phyloP scores from a whole-genome alignment of 1,140 invertebrate species.

The Zeugodacus cucurbitae region DNA sequence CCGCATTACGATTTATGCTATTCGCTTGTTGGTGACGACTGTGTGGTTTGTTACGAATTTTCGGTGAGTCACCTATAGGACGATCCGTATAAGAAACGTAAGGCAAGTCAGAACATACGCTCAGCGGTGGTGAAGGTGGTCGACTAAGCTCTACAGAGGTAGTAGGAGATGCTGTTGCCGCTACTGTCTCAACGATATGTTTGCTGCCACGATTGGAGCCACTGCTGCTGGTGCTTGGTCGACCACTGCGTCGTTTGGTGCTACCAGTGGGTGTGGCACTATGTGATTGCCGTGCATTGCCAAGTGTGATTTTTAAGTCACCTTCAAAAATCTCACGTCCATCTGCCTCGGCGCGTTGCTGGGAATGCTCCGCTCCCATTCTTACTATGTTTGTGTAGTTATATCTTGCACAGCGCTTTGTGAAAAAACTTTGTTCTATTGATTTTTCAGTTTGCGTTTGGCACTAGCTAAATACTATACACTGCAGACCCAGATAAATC shows the following conservation, averaged over 20 bases:
- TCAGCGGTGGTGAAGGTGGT: constrained; percentile 83
- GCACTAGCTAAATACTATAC: background rate
- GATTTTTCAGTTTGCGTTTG: background rate
- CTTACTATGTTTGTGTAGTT: background rate
- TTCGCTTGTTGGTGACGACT: constrained; percentile 48
- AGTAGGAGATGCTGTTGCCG: constrained; percentile 52
- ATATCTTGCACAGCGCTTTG: background rate
- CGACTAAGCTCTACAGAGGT: constrained; percentile 57
- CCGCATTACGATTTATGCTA: constrained; percentile 49
- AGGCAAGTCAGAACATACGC: constrained; percentile 89
- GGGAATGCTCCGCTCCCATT: constrained; percentile 63
- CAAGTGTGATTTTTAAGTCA: background rate
- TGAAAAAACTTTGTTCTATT: background rate
- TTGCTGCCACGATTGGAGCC: constrained; percentile 34
- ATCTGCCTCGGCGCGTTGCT: constrained; percentile 59
- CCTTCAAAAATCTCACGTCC: constrained; percentile 60
- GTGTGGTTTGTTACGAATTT: constrained; percentile 73
- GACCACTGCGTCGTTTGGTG: constrained; percentile 50
- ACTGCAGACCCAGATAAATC: no score
- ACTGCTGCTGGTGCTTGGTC: constrained; percentile 40
- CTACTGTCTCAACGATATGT: constrained; percentile 18
- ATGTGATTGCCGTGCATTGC: background rate
- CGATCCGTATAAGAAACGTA: constrained; percentile 95
- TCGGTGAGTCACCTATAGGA: constrained; percentile 88
- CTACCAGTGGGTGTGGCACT: constrained; percentile 54